phyloP scores from a whole-genome alignment of 1,140 invertebrate genomes.

The Zaprionus kolodkinae region DNA sequence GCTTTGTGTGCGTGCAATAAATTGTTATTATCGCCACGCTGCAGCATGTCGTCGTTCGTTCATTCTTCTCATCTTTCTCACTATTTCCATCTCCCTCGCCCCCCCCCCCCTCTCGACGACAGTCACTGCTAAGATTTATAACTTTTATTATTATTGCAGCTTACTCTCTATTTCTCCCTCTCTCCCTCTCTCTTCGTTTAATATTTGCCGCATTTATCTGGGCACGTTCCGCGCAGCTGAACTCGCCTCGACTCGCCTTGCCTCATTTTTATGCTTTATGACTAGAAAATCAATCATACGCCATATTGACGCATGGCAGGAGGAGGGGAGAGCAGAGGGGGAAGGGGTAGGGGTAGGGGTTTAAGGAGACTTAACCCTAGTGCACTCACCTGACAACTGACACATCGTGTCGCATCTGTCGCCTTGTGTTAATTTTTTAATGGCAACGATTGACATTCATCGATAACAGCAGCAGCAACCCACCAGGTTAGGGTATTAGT shows the following conservation, averaged over 20 bases:
- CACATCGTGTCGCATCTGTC: conserved; percentile 48
- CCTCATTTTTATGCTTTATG: conserved; percentile 55
- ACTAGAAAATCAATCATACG: conserved; percentile 80
- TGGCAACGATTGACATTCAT: conserved; percentile 60
- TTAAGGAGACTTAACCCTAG: conserved; percentile 2
- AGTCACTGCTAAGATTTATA: conserved; percentile 79
- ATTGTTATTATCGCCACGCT: conserved; percentile 83
- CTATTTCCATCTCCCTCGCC: not conserved
- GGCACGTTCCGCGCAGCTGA: conserved; percentile 43
- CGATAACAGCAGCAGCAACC: conserved; percentile 53
- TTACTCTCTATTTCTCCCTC: conserved; percentile 48
- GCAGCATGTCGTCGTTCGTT: conserved; percentile 74
- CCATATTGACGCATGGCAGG: conserved; percentile 59
- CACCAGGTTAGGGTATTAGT: conserved; percentile 34
- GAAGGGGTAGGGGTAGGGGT: not conserved
- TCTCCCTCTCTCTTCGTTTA: conserved; percentile 38
- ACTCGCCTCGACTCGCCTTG: not conserved
- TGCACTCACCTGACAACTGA: conserved; percentile 51
- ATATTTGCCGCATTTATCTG: conserved; percentile 72
- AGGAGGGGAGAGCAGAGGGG: not conserved
- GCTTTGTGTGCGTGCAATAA: conserved; percentile 74
- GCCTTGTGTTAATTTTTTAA: conserved; percentile 72
- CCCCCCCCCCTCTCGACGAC: conserved; percentile 25
- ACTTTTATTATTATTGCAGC: conserved; percentile 83
- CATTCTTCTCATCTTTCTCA: not conserved